These are phyloP conservation scores for Chelon auratus DNA, from an alignment of 2,797 vertebrate genomes.

Conservation along the genomic window DNA sequence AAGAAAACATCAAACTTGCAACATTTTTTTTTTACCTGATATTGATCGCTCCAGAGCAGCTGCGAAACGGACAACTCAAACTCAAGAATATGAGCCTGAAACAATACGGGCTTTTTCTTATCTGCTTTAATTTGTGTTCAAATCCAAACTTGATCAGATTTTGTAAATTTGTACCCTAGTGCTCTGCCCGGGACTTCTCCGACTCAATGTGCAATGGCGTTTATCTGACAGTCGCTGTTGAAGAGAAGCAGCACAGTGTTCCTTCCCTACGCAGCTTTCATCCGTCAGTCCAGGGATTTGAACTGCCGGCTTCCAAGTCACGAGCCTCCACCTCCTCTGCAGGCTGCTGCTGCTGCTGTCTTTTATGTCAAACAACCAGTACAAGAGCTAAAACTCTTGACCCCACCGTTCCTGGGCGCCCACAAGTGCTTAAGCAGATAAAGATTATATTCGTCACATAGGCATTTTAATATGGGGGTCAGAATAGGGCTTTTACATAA, in stretches of 20 bases:
- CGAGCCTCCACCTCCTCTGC: constrained; percentile 61
- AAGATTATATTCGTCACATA: constrained; percentile 66
- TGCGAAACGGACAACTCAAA: neutral
- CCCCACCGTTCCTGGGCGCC: constrained; percentile 55
- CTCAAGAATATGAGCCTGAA: neutral
- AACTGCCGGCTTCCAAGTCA: constrained; percentile 59
- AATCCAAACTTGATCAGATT: constrained; percentile 26
- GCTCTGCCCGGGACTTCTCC: constrained; percentile 27
- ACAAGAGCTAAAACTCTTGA: constrained; percentile 64
- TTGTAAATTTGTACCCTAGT: constrained; percentile 1
- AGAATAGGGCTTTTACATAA: constrained; percentile 64
- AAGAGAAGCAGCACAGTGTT: constrained; percentile 41
- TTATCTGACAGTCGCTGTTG: constrained; percentile 52
- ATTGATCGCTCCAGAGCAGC: neutral
- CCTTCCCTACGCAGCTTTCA: constrained; percentile 50
- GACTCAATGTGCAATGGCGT: constrained; percentile 31
- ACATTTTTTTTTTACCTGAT: neutral
- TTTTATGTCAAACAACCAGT: constrained; percentile 57
- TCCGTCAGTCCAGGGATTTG: constrained; percentile 59
- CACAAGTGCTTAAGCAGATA: constrained; percentile 72
- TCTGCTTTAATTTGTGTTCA: constrained; percentile 16
- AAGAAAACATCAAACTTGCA: neutral
- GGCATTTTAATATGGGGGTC: constrained; percentile 56
- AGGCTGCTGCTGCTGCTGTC: constrained; percentile 38
- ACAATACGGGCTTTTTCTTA: neutral